A percentile compares a stretch with the other conserved stretches of the same genome.
phyloP scores from a whole-genome alignment of 2,888 invertebrate genomes.

The Empis livida region DNA sequence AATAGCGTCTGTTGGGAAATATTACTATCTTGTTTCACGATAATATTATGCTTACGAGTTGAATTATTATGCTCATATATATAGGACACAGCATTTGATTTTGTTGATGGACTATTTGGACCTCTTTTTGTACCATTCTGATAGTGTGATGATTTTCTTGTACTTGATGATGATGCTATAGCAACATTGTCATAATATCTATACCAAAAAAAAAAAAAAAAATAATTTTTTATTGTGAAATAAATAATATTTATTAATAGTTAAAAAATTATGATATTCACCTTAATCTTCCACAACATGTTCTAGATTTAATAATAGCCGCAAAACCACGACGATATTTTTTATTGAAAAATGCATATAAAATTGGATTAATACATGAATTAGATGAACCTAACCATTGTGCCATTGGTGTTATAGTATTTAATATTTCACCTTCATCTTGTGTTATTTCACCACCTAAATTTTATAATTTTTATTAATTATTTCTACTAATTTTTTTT shows the following conservation, averaged over 20 bases:
- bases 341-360: constrained; percentile 91
- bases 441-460: constrained; percentile 41
- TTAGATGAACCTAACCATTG: constrained; percentile 91
- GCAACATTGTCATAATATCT: constrained; percentile 75
- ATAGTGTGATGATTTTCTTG: constrained; percentile 74
- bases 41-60: constrained; percentile 28
- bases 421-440: constrained; percentile 69
- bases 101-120: constrained; percentile 43
- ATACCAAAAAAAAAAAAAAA: not conserved
- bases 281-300: constrained; percentile 71
- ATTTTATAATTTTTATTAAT: too few species aligned
- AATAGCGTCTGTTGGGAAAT: constrained; percentile 34
- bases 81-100: constrained; percentile 41
- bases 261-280: constrained; percentile 14
- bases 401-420: constrained; percentile 72
- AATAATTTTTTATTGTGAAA: not conserved
- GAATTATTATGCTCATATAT: constrained; percentile 37
- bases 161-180: constrained; percentile 72
- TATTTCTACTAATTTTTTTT: not conserved
- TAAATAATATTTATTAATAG: not conserved
- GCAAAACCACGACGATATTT: constrained; percentile 84
- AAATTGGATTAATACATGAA: constrained; percentile 88
- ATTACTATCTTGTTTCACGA: constrained; percentile 35
- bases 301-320: constrained; percentile 72
- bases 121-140: constrained; percentile 43